Conservation (phyloP, 30 jellyfish, hydroid and myxozoan species). For the Chrysaora quinquecirrha region DNA sequence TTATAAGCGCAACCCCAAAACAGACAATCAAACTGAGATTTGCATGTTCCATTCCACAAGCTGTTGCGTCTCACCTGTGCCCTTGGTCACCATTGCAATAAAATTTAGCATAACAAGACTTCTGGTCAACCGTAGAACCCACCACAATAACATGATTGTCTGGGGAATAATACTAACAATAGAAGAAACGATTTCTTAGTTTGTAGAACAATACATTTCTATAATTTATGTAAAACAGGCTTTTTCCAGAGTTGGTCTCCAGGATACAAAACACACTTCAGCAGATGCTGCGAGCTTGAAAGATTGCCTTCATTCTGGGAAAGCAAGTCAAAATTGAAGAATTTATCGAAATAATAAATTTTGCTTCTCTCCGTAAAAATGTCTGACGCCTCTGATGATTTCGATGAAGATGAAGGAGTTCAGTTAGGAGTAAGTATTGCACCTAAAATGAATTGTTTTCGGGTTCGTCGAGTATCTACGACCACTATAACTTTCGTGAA, state of each 20-base stretch:
- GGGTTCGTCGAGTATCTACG: too few species aligned
- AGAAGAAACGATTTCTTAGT: not conserved
- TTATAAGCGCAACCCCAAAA: too few species aligned
- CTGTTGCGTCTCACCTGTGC: too few species aligned
- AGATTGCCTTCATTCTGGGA: too few species aligned
- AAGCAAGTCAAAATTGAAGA: too few species aligned
- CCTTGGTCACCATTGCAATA: too few species aligned
- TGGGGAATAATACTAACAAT: not conserved
- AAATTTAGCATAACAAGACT: not conserved
- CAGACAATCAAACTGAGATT: too few species aligned
- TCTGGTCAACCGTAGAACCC: not conserved
- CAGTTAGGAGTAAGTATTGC: conserved; percentile 59
- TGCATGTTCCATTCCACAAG: too few species aligned
- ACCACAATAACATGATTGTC: not conserved
- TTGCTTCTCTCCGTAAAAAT: not conserved
- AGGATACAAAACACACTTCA: not conserved
- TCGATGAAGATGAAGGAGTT: conserved; percentile 73
- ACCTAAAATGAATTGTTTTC: not conserved
- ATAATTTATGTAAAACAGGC: not conserved
- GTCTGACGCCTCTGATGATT: conserved; percentile 73
- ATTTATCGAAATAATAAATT: not conserved
- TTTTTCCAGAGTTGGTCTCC: not conserved
- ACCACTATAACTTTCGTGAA: too few species aligned
- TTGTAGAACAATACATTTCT: not conserved
- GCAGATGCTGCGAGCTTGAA: too few species aligned